These are phyloP conservation scores for Leptinotarsa peninsularis DNA, from an alignment of 2,888 invertebrate genomes.

Conservation along the genomic window DNA sequence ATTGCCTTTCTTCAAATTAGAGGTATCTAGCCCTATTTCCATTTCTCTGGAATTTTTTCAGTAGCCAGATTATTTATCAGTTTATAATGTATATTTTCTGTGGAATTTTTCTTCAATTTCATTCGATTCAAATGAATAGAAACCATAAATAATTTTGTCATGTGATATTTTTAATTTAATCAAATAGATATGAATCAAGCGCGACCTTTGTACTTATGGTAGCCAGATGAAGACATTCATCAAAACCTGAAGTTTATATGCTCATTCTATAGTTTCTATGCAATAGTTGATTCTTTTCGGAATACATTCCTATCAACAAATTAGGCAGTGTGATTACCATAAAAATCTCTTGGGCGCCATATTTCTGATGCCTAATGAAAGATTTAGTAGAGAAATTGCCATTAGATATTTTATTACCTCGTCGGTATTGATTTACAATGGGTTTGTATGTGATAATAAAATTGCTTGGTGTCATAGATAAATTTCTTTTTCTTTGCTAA, in stretches of 20 bases:
- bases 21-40: no score
- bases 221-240: not conserved
- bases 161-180: no score
- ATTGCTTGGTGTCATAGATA: not conserved
- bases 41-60: no score
- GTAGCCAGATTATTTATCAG: no score
- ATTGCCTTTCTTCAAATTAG: no score
- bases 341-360: not conserved
- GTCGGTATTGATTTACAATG: conserved; percentile 1
- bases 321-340: not conserved
- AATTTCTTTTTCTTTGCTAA: not conserved
- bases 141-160: no score
- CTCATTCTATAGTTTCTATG: not conserved
- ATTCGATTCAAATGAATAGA: not conserved
- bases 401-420: conserved; percentile 12
- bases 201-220: not conserved
- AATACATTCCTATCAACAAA: not conserved
- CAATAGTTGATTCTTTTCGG: not conserved
- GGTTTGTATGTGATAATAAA: not conserved
- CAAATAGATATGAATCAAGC: not conserved
- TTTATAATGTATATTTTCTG: no score
- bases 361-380: not conserved
- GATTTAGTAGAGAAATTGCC: conserved; percentile 8
- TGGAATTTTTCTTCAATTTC: no score
- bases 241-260: not conserved